Base-by-base conservation (phyloP, 2,113 vertebrate species). In the Dromas ardeola region DNA sequence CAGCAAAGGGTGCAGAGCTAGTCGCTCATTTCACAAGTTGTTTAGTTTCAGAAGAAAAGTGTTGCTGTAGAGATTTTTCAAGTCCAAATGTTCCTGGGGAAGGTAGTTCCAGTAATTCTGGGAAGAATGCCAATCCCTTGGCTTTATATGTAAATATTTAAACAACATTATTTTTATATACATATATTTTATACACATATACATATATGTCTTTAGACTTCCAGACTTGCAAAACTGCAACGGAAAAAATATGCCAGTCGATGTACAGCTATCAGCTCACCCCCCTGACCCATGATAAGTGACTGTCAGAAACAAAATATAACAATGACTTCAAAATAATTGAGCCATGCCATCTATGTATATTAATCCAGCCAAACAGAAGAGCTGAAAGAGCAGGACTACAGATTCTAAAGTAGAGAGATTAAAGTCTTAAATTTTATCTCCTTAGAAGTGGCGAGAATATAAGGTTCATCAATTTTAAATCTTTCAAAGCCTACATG, bases 101-200 rank as follows among this genome's bases (percentile, higher is more conserved):
- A 98, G 98, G 97, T 98, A 97, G 96, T 98, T 98, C 97, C 98
- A 98, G 98, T 98, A 98, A 98, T 98, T 98, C 98, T 98, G 98
- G 98, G 98, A 98, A 97, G 81, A 69, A 96, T 97, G 98, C 98
- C 96, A 98, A 98, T 97, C 86, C 81, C 63, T 94, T 96, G 96
- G 98, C 96, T 98, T 98, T 98, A 97, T 97, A 98, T 98, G 98
- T 98, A 98, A 98, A 98, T 98, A 98, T 98, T 98, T 98, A 95
- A 96, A 98, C 98, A 98, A 98, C 97, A 98, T 97, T 95, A 95
- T 95, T 97, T 97, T 96, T 94, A 97, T 95, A 97, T 95, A 97
- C 49, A 95, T 97, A 65, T 88, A 88, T 93, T 97, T 96, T 95
- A 93, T 95, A 97, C 93, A 93, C 94, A 97, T 94, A 95, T 78